Percentiles rank a stretch among this genome's conserved stretches.
Evolutionary conservation across 1,140 invertebrate genomes (phyloP).

Genomic region (Apis mellifera): DNA sequence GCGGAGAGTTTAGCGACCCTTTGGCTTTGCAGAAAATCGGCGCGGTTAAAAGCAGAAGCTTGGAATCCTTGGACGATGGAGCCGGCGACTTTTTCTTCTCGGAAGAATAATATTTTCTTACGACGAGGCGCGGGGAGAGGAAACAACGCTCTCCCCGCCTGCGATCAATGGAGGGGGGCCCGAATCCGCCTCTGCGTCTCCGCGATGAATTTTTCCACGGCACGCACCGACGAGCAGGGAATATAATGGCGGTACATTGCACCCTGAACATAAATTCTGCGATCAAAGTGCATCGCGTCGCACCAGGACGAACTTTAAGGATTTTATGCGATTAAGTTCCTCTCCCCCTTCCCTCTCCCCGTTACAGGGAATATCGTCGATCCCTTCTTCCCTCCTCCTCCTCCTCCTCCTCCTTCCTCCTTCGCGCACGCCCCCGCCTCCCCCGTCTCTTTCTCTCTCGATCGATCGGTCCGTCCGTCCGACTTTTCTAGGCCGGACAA

Average conservation of each 20-base stretch:
- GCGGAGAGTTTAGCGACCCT: constrained; percentile 39
- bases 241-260: constrained; percentile 70
- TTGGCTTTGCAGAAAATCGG: constrained; percentile 14
- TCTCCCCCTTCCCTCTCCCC: constrained; percentile 18
- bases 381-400: constrained; percentile 4
- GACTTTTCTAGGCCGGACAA: constrained; percentile 28
- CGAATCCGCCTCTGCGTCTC: constrained; percentile 57
- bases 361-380: neutral
- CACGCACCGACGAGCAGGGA: constrained; percentile 63
- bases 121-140: constrained; percentile 39
- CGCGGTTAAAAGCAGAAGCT: constrained; percentile 15
- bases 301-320: constrained; percentile 67
- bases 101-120: constrained; percentile 70
- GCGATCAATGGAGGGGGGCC: constrained; percentile 49
- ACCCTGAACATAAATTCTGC: constrained; percentile 68
- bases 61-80: constrained; percentile 34
- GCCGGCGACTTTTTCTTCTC: constrained; percentile 61
- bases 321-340: constrained; percentile 73
- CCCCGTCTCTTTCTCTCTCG: neutral
- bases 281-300: constrained; percentile 70
- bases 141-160: constrained; percentile 58
- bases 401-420: neutral
- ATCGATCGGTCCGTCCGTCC: constrained; percentile 6
- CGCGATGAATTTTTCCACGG: constrained; percentile 68
- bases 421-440: constrained; percentile 15